These are phyloP conservation scores for Polyergus mexicanus DNA, from an alignment of 1,140 invertebrate species.

Conservation along the genomic window DNA sequence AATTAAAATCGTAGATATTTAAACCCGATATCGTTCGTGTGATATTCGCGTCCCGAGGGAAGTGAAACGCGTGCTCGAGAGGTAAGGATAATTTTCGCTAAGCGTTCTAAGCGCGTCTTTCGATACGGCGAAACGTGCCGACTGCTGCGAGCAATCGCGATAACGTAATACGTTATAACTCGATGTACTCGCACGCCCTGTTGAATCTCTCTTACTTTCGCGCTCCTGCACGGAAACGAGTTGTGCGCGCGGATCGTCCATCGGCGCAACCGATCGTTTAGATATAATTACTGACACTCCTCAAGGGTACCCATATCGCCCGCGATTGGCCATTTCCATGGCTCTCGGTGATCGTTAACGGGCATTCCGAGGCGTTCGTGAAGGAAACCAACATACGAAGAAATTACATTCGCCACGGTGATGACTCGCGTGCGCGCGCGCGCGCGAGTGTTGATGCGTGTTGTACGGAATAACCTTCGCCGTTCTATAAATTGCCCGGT, in stretches of 20 bases:
- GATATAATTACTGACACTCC: conserved; percentile 78
- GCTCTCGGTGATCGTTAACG: conserved; percentile 72
- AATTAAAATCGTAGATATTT: conserved; percentile 49
- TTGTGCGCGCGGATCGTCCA: conserved; percentile 45
- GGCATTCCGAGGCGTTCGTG: conserved; percentile 21
- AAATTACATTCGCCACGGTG: conserved; percentile 32
- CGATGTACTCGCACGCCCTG: background rate
- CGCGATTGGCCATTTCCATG: conserved; percentile 76
- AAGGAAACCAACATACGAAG: conserved; percentile 29
- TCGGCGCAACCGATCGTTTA: conserved; percentile 73
- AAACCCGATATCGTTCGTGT: conserved; percentile 45
- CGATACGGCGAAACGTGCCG: background rate
- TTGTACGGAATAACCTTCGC: background rate
- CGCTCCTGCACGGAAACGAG: conserved; percentile 48
- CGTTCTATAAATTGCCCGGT: conserved; percentile 51
- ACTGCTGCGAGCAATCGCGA: conserved; percentile 65
- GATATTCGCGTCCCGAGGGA: conserved; percentile 51
- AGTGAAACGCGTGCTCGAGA: conserved; percentile 52
- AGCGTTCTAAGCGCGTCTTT: conserved; percentile 57
- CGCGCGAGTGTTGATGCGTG: background rate
- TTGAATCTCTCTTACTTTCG: conserved; percentile 54
- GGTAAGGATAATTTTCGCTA: conserved; percentile 69
- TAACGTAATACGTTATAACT: conserved; percentile 69
- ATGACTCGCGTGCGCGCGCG: conserved; percentile 21
- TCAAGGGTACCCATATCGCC: conserved; percentile 68